Percentiles rank a stretch among this genome's conserved stretches.
phyloP scores from a whole-genome alignment of 2,113 vertebrate species.

The human (Homo sapiens) region DNA sequence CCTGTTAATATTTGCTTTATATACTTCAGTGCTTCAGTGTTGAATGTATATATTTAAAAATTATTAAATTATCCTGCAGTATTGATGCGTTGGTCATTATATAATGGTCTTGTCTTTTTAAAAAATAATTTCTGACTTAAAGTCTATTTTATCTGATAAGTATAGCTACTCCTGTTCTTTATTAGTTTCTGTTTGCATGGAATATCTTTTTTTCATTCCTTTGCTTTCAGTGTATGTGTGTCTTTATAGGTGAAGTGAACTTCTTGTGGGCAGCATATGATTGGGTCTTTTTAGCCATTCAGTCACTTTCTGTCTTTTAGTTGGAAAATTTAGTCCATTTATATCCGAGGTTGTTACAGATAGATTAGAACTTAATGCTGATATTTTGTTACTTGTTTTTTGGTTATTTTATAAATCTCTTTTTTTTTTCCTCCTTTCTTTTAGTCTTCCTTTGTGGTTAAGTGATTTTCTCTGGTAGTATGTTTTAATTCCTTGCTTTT shows the following conservation, averaged over 20 bases:
- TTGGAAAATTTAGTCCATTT: not conserved
- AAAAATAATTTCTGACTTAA: not conserved
- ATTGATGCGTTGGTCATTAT: not conserved
- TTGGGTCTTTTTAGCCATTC: not conserved
- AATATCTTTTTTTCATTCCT: not conserved
- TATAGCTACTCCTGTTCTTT: not conserved
- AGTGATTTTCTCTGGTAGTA: not conserved
- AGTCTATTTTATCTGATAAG: not conserved
- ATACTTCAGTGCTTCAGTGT: not conserved
- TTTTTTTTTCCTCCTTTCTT: not conserved
- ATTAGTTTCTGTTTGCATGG: not conserved
- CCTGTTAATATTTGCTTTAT: not conserved
- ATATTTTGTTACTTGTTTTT: not conserved
- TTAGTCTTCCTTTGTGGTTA: not conserved
- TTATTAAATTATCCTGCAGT: not conserved
- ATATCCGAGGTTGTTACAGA: not conserved
- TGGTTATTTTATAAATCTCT: not conserved
- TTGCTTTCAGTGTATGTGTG: not conserved
- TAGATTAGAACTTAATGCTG: not conserved
- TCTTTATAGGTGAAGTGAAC: not conserved
- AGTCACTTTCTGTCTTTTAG: not conserved
- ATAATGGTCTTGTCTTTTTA: not conserved
- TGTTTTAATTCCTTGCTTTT: not conserved
- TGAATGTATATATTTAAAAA: not conserved
- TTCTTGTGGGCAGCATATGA: not conserved